Base-by-base conservation (phyloP, 1,140 invertebrate genomes). In the Hyles euphorbiae region DNA sequence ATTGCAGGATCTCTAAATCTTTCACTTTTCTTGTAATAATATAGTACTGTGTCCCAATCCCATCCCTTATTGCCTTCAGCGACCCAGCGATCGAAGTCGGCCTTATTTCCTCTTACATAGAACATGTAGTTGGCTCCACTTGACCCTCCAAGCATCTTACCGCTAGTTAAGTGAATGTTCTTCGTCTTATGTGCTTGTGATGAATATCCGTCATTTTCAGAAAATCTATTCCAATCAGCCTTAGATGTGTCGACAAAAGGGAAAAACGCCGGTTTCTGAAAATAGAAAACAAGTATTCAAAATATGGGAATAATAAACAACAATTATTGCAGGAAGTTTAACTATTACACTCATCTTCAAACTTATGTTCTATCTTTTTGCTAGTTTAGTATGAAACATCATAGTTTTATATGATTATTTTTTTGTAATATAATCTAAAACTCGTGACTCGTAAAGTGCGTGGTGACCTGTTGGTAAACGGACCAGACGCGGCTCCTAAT, bases 81-180 rank as follows among this genome's bases (percentile, higher is more conserved):
- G 50, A 94, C 94, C 97, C 97, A 98, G 9, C 92, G 80, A 69
- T 98, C 94, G 70, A 97, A 98, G 72, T 99, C 97, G 8, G 91
- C 78, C 60, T 85, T 91, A 79, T 93, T 90, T 36, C 94, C 97
- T 63, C 97, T 88, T 0, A 97, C 95, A 78, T 98, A 98, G 0
- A 97, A 90, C 97, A 98, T 98, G 63, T 96, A 98, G 75, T 98
- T 98, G 0, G 98, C 87, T 0, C 95, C 94, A 34, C 94, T 95
- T 0, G 94, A 96, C 0, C 97, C 97, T 3, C 97, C 97, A 0
- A 96, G 78, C 0, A 95, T 94, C 65, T 95, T 96, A 1, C 95
- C 95, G 34, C 94, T 63, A 0, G 57, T 64, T 6, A 56, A 40
- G 44, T 60, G 91, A 70, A 94, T 94, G 0, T 91, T 90, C 2